These are phyloP conservation scores for Gavialis gangeticus DNA, from an alignment of 2,113 vertebrate genomes.

Conservation along the genomic window DNA sequence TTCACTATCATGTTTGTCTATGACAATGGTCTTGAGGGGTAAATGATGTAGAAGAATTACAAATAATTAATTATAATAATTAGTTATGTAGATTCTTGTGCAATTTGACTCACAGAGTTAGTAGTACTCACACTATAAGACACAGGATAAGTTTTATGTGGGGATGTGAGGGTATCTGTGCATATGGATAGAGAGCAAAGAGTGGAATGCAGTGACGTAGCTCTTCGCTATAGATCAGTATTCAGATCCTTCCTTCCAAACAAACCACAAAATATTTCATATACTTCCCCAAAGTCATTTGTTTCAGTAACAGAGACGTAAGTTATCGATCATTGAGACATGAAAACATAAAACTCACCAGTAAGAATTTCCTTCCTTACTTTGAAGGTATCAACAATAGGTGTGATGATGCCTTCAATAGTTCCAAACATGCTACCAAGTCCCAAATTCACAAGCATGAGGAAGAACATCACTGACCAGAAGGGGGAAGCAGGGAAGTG, in stretches of 20 bases:
- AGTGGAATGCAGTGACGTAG: not conserved
- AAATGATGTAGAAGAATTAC: not conserved
- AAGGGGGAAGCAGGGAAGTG: conserved; percentile 97
- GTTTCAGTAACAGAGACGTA: not conserved
- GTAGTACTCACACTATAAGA: not conserved
- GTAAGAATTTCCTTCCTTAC: conserved; percentile 95
- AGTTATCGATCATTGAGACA: not conserved
- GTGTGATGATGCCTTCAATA: conserved; percentile 96
- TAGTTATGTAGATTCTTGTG: not conserved
- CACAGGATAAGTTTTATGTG: not conserved
- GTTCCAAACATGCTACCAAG: conserved; percentile 99
- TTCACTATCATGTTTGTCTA: not conserved
- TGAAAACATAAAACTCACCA: conserved; percentile 73
- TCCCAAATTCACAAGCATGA: conserved; percentile 96
- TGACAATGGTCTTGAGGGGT: not conserved
- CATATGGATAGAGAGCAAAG: not conserved
- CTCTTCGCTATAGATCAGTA: not conserved
- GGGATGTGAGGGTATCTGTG: not conserved
- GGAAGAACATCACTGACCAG: conserved; percentile 99
- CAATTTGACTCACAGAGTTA: not conserved
- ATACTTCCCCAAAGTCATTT: not conserved
- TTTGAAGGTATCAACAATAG: conserved; percentile 95
- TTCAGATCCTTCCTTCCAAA: not conserved
- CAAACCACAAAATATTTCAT: not conserved
- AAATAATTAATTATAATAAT: not conserved